Conservation (phyloP, 2,113 vertebrate species). For the Chaetops frenatus region DNA sequence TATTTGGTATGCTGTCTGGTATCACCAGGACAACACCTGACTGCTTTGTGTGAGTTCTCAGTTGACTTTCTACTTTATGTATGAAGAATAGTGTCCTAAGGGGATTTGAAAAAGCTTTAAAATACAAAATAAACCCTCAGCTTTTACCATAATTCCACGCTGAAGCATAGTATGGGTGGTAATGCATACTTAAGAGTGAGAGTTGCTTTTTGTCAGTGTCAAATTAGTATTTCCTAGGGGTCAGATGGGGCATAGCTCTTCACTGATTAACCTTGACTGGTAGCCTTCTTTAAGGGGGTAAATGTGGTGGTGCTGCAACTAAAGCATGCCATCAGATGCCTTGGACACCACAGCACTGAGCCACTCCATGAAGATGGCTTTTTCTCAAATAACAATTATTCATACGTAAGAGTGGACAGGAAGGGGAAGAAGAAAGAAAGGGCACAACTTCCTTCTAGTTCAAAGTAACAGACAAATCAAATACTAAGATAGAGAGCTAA, state of each 20-base stretch:
- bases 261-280: background rate
- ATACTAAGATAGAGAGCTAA: background rate
- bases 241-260: background rate
- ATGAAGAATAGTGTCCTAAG: background rate
- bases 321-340: background rate
- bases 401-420: background rate
- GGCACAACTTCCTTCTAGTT: background rate
- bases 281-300: background rate
- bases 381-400: background rate
- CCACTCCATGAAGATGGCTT: background rate
- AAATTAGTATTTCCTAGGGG: background rate
- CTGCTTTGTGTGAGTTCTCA: background rate
- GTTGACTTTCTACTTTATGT: background rate
- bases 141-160: background rate
- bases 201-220: background rate
- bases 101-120: background rate
- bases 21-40: background rate
- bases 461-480: background rate
- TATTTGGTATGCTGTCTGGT: background rate
- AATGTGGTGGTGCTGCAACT: background rate
- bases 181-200: background rate
- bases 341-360: background rate
- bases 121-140: background rate
- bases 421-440: background rate
- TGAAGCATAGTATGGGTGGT: background rate